Percentiles rank a stretch among this genome's conserved stretches.
Evolutionary conservation across 2,113 vertebrate genomes (phyloP).

Genomic region (Hemicordylus capensis): DNA sequence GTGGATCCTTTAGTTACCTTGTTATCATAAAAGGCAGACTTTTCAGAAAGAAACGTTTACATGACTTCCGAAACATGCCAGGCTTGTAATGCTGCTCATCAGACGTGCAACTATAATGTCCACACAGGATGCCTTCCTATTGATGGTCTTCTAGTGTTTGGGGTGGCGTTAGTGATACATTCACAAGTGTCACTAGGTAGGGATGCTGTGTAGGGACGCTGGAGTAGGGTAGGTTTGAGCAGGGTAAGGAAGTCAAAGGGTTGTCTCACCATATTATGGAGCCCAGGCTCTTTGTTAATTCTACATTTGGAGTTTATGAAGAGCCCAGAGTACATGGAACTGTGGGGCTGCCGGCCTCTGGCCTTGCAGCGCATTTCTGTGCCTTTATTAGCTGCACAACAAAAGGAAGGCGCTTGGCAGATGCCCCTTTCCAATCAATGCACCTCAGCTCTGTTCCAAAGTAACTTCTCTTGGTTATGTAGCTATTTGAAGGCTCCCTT

Average conservation of each 20-base stretch:
- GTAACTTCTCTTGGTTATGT: not conserved
- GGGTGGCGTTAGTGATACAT: not conserved
- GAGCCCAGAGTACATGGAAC: not conserved
- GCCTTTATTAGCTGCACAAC: not conserved
- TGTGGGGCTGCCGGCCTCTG: not conserved
- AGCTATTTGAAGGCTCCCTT: not conserved
- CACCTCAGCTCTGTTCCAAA: constrained; percentile 1
- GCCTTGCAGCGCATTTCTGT: not conserved
- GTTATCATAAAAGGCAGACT: not conserved
- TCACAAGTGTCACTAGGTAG: not conserved
- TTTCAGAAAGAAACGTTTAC: not conserved
- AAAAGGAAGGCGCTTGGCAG: not conserved
- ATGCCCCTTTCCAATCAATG: not conserved
- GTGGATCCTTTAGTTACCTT: not conserved
- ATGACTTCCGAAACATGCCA: not conserved
- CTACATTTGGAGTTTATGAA: not conserved
- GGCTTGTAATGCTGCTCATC: not conserved
- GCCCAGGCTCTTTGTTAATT: not conserved
- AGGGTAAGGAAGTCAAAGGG: not conserved
- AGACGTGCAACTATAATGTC: not conserved
- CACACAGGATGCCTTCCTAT: not conserved
- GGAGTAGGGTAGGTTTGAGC: not conserved
- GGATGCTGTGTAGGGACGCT: not conserved
- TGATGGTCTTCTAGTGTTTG: not conserved
- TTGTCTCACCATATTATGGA: not conserved